Base-by-base conservation (phyloP, 2,797 vertebrate species). In the Premnoplex brunnescens region DNA sequence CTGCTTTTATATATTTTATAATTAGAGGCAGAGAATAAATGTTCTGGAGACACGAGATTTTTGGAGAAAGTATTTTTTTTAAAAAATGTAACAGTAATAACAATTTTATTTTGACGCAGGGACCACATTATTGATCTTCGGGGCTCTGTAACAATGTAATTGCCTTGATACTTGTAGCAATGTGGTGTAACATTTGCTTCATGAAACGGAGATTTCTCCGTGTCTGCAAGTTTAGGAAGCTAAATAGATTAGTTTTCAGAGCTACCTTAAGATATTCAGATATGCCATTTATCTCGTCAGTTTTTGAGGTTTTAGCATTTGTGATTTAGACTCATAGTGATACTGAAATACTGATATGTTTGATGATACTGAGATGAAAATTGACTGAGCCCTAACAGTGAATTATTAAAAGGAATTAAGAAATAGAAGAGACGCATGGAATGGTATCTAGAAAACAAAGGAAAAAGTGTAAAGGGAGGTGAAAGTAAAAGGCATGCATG, bases 401-500 rank as follows among this genome's bases (percentile, higher is more conserved):
- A 62, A 62, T 34, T 69, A 51, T 36, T 41, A 51, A 55, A 88
- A 68, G 6, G 72, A 76, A 32, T 37, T 36, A 11, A 60, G 2
- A 46, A 62, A 49, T 10, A 34, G 11, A 72, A 51, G 81, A 62
- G 6, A 44, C 0, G 1, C 43, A 27, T 9, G 14, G 11, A 73
- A 80, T 43, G 1, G 6, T 54, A 34, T 6, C 3, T 20, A 49
- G 26, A 51, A 52, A 52, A 52, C 16, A 52, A 52, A 15, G 7
- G 24, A 22, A 54, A 54, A 2, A 24, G 7, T 32, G 15, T 3
- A 4, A 6, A 3, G 10, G 2, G 26, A 12, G 12, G 17, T 15
- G 3, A 10, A 13, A 7, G 4, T 78, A 30, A 85, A 85, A 79
- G 12, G 5, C 12, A 46, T 1, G 0, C 22, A 5, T 1, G 0